Percentiles rank a stretch among this genome's conserved stretches.
Evolutionary conservation across 2,888 invertebrate genomes (phyloP).

Genomic region (Polyommatus icarus): DNA sequence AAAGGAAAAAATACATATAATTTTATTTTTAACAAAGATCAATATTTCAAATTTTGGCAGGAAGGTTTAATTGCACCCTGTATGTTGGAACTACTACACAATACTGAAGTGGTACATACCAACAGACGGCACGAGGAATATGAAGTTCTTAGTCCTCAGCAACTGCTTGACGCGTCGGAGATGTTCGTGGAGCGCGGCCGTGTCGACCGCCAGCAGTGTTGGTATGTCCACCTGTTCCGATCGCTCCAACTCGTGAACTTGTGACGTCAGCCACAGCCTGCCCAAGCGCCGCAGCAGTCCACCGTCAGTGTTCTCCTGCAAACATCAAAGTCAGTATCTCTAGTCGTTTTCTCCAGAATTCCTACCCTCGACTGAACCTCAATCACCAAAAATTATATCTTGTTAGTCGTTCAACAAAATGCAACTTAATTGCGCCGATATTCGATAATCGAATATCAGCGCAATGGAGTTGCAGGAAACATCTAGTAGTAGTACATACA

Average conservation of each 20-base stretch:
- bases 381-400: too few relatives aligned
- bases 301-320: slow-evolving; percentile 53
- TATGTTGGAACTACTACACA: not conserved
- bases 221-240: slow-evolving; percentile 83
- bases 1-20: too few relatives aligned
- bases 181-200: slow-evolving; percentile 88
- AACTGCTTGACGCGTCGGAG: slow-evolving; percentile 90
- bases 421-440: too few relatives aligned
- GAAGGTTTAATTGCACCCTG: too few relatives aligned
- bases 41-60: too few relatives aligned
- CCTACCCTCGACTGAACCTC: too few relatives aligned
- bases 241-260: slow-evolving; percentile 91
- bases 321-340: not conserved
- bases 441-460: too few relatives aligned
- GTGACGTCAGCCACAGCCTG: slow-evolving; percentile 92
- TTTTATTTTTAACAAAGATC: too few relatives aligned
- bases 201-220: slow-evolving; percentile 93
- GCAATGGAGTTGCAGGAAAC: too few relatives aligned
- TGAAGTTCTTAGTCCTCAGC: slow-evolving; percentile 90
- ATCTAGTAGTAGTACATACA: too few relatives aligned
- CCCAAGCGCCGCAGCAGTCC: slow-evolving; percentile 92
- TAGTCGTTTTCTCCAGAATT: not conserved
- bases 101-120: slow-evolving; percentile 78
- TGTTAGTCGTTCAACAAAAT: too few relatives aligned
- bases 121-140: slow-evolving; percentile 92